Evolutionary conservation across 2,797 vertebrate species (phyloP).

Genomic region (Tadarida brasiliensis): DNA sequence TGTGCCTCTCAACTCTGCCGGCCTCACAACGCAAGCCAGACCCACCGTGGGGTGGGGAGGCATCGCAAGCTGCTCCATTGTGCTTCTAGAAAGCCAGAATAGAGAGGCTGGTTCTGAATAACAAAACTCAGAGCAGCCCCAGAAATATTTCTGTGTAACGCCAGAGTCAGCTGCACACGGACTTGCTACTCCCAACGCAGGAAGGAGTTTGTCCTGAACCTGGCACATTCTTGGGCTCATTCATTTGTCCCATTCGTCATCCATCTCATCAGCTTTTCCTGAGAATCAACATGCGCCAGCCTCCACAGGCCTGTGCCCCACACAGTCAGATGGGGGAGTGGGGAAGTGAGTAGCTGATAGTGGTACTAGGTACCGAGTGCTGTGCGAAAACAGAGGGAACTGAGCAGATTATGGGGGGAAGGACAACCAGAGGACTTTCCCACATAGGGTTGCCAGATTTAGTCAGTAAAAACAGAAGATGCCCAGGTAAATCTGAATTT

Average conservation of each 20-base stretch:
- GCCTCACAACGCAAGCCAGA: slow-evolving; percentile 14
- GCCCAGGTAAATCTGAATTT: background rate
- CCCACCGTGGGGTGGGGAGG: background rate
- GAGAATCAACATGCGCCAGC: background rate
- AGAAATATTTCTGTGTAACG: slow-evolving; percentile 45
- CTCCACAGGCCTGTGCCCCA: background rate
- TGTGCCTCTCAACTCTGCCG: slow-evolving; percentile 17
- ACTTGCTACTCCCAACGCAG: slow-evolving; percentile 13
- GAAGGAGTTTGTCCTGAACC: background rate
- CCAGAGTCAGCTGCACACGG: background rate
- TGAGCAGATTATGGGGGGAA: background rate
- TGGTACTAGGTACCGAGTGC: background rate
- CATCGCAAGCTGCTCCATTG: slow-evolving; percentile 18
- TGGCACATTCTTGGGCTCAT: background rate
- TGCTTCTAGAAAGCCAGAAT: slow-evolving; percentile 46
- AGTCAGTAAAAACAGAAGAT: background rate
- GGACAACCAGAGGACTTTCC: background rate
- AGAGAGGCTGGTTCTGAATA: slow-evolving; percentile 49
- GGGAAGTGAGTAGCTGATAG: background rate
- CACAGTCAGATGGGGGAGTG: background rate
- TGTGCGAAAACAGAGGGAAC: background rate
- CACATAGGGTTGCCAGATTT: background rate
- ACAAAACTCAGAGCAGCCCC: background rate
- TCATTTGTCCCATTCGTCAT: background rate
- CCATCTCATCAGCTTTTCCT: background rate